These are phyloP conservation scores for Gastracanthus pulcherrimus DNA, from an alignment of 2,888 invertebrate species.

Conservation along the genomic window DNA sequence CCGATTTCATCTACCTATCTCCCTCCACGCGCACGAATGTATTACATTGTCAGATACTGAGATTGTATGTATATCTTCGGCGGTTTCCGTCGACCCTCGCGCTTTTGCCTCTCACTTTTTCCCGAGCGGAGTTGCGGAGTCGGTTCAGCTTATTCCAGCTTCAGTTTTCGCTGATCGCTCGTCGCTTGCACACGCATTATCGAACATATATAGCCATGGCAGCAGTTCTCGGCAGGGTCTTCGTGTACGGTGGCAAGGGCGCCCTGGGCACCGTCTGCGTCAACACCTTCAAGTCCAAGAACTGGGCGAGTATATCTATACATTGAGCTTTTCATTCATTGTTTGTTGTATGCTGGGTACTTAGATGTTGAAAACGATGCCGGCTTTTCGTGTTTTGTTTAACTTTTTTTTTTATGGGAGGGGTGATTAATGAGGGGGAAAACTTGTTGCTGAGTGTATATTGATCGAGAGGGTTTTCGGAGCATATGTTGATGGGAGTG, in stretches of 20 bases:
- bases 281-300: conserved; percentile 91
- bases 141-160: background rate
- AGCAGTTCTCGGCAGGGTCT: conserved; percentile 85
- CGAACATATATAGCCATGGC: conserved; percentile 65
- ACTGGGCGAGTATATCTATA: conserved; percentile 92
- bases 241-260: conserved; percentile 97
- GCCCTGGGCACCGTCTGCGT: conserved; percentile 95
- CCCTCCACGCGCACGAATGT: too few relatives aligned
- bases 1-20: too few relatives aligned
- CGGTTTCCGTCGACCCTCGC: background rate
- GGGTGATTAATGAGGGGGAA: background rate
- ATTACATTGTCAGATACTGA: too few relatives aligned
- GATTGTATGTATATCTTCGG: too few relatives aligned
- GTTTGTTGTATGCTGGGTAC: background rate
- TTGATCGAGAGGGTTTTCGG: conserved; percentile 1
- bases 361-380: conserved; percentile 14
- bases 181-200: too few relatives aligned
- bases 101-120: background rate
- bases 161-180: background rate
- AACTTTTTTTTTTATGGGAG: background rate
- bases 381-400: conserved; percentile 43
- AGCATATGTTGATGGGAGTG: conserved; percentile 14
- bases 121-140: background rate
- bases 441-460: conserved; percentile 54
- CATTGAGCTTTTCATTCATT: conserved; percentile 21